Conservation (phyloP, 1,140 invertebrate species). For the Drosophila athabasca region DNA sequence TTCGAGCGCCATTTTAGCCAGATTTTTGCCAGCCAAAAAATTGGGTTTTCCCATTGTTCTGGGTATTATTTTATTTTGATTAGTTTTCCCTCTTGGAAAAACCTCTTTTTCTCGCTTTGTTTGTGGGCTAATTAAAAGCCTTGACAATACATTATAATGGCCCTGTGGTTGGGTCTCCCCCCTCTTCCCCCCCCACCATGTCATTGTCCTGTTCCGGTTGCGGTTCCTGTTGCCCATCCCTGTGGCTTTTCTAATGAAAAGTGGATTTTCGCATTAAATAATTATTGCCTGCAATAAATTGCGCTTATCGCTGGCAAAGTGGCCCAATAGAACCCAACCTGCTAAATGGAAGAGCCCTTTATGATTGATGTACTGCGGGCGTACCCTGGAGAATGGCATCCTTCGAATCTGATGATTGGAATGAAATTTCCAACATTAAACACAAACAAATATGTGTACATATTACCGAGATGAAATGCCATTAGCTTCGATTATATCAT, state of each 20-base stretch:
- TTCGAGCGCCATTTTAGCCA: neutral
- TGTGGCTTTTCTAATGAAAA: no score
- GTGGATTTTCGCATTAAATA: slow-evolving; percentile 4
- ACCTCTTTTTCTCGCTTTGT: neutral
- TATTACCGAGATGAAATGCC: slow-evolving; percentile 21
- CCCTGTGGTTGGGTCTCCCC: neutral
- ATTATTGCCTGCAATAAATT: slow-evolving; percentile 13
- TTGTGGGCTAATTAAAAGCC: slow-evolving; percentile 52
- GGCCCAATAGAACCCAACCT: slow-evolving; percentile 3
- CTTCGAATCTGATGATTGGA: no score
- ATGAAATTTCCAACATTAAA: no score
- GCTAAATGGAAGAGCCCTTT: slow-evolving; percentile 5
- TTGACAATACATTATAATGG: slow-evolving; percentile 14
- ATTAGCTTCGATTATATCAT: slow-evolving; percentile 41
- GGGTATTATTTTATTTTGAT: slow-evolving; percentile 29
- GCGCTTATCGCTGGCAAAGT: slow-evolving; percentile 6
- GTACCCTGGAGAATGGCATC: slow-evolving; percentile 3
- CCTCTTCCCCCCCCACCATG: no score
- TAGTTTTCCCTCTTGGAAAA: slow-evolving; percentile 20
- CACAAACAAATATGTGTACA: neutral
- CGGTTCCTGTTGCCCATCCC: no score
- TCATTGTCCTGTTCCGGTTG: no score
- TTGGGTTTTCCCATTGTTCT: slow-evolving; percentile 36
- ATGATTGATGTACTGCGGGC: slow-evolving; percentile 22
- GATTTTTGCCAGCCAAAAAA: slow-evolving; percentile 8